phyloP scores from a whole-genome alignment of 2,797 vertebrate species.

The Sebastes alutus region DNA sequence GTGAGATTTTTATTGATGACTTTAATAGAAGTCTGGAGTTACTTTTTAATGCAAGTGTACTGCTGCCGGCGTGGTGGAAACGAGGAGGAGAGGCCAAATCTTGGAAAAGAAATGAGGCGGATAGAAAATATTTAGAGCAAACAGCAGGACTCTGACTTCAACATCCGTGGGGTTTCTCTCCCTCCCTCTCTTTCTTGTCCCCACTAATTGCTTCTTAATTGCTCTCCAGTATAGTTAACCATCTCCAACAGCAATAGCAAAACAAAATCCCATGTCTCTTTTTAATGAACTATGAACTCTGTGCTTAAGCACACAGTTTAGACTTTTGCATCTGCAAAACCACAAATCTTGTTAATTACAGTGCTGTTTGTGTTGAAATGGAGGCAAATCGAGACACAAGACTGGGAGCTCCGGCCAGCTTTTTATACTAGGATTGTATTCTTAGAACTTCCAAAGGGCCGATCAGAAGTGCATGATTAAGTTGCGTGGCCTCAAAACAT shows the following conservation, averaged over 20 bases:
- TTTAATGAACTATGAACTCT: constrained; percentile 30
- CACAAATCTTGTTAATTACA: constrained; percentile 13
- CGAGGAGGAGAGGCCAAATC: constrained; percentile 37
- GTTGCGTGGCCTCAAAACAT: neutral
- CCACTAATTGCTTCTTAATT: constrained; percentile 35
- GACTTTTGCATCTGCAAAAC: constrained; percentile 17
- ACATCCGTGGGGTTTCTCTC: constrained; percentile 11
- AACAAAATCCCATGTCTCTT: constrained; percentile 33
- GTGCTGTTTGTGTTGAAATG: neutral
- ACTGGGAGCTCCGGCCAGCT: neutral
- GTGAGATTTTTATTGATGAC: constrained; percentile 73
- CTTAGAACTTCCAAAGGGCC: neutral
- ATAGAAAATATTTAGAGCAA: constrained; percentile 50
- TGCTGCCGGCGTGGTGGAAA: constrained; percentile 46
- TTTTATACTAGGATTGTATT: neutral
- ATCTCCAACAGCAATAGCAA: constrained; percentile 30
- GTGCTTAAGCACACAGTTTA: constrained; percentile 22
- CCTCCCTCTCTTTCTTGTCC: neutral
- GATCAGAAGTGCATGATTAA: neutral
- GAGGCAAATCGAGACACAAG: neutral
- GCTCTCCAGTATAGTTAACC: neutral
- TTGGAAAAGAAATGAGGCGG: constrained; percentile 48
- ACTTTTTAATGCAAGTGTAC: constrained; percentile 28
- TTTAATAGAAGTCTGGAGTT: constrained; percentile 60
- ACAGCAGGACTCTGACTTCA: constrained; percentile 26